These are phyloP conservation scores for Philaethria dido DNA, from an alignment of 2,888 invertebrate species.

Conservation along the genomic window DNA sequence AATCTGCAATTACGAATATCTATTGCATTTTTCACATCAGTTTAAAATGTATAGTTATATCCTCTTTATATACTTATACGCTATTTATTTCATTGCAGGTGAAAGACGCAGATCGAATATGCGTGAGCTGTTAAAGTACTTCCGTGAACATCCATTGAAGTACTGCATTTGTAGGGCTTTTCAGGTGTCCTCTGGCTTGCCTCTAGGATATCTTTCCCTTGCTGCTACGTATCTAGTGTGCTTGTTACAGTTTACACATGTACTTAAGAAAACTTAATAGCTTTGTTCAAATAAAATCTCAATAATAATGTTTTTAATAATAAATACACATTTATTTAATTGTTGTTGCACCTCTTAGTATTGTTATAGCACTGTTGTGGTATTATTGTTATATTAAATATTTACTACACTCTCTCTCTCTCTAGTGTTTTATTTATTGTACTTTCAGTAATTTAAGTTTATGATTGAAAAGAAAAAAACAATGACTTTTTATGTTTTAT, in stretches of 20 bases:
- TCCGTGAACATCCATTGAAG: constrained; percentile 28
- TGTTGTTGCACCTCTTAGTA: not conserved
- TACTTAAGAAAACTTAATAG: constrained; percentile 8
- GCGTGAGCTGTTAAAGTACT: constrained; percentile 21
- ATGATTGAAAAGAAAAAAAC: no score
- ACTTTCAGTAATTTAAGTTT: no score
- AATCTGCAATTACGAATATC: no score
- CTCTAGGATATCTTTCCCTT: constrained; percentile 32
- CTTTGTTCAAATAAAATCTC: no score
- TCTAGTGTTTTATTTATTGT: not conserved
- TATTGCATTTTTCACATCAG: no score
- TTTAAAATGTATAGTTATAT: no score
- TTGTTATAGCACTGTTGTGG: not conserved
- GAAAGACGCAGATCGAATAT: constrained; percentile 22
- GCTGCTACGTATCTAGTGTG: constrained; percentile 31
- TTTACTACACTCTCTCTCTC: not conserved
- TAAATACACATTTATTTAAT: not conserved
- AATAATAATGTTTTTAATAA: no score
- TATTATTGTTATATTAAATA: constrained; percentile 1
- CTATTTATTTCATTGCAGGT: constrained; percentile 27
- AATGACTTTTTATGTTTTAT: no score
- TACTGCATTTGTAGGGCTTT: constrained; percentile 34
- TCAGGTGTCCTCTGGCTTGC: constrained; percentile 25
- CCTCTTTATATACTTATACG: no score
- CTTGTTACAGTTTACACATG: constrained; percentile 31